Evolutionary conservation across 1,140 invertebrate genomes (phyloP).

Genomic region (Drosophila ficusphila): DNA sequence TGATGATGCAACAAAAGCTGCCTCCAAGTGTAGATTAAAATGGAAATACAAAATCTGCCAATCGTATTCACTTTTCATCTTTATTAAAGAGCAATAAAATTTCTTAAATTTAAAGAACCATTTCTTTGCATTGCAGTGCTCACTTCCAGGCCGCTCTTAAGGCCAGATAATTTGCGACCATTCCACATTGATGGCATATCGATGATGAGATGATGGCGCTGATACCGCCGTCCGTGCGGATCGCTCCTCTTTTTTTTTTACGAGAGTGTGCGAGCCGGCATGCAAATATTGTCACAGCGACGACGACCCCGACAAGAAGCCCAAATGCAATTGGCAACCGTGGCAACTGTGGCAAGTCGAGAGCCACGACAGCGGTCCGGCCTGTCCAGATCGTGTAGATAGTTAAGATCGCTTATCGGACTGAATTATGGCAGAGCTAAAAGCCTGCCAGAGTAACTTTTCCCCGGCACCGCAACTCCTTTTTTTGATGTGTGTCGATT

Average conservation of each 20-base stretch:
- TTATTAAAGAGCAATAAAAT: too few relatives aligned
- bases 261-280: conserved; percentile 39
- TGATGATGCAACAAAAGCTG: too few relatives aligned
- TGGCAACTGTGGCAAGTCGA: too few relatives aligned
- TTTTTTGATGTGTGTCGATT: conserved; percentile 31
- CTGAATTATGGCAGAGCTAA: conserved; percentile 79
- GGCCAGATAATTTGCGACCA: conserved; percentile 75
- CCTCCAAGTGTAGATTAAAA: too few relatives aligned
- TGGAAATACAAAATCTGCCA: not conserved
- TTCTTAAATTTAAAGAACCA: not conserved
- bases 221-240: conserved; percentile 38
- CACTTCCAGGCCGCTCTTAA: conserved; percentile 40
- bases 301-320: conserved; percentile 46
- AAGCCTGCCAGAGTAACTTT: conserved; percentile 69
- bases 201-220: conserved; percentile 77
- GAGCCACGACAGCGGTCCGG: conserved; percentile 24
- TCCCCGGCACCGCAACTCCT: not conserved
- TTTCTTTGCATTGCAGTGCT: conserved; percentile 4
- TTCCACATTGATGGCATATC: conserved; percentile 76
- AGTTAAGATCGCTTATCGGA: conserved; percentile 77
- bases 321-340: conserved; percentile 60
- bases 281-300: conserved; percentile 73
- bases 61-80: too few relatives aligned
- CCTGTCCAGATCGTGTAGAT: conserved; percentile 76
- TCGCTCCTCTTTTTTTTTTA: not conserved